These are phyloP conservation scores for Colostygia pectinataria DNA, from an alignment of 2,888 invertebrate species.

Conservation along the genomic window DNA sequence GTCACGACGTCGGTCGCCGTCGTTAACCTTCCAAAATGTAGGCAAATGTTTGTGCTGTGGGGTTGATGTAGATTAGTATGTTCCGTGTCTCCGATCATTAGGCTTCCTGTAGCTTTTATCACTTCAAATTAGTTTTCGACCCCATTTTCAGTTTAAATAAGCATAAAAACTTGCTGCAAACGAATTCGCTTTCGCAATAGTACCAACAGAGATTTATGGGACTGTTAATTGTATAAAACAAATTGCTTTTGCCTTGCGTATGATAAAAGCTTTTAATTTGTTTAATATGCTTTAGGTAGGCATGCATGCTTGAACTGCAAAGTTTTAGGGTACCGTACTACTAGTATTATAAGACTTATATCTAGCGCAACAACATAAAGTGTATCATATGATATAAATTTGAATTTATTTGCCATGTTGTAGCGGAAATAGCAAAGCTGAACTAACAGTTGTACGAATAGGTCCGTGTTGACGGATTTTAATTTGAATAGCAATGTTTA, in stretches of 20 bases:
- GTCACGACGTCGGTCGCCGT: slow-evolving; percentile 22
- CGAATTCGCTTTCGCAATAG: slow-evolving; percentile 36
- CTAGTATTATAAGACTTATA: too few species aligned
- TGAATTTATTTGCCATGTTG: too few species aligned
- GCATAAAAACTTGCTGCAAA: slow-evolving; percentile 47
- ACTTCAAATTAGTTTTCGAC: slow-evolving; percentile 49
- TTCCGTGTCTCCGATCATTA: slow-evolving; percentile 60
- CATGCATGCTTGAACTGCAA: too few species aligned
- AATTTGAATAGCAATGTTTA: too few species aligned
- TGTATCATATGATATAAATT: too few species aligned
- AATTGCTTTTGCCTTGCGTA: slow-evolving; percentile 43
- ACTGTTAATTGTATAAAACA: slow-evolving; percentile 52
- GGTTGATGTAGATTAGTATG: slow-evolving; percentile 48
- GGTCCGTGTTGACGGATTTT: too few species aligned
- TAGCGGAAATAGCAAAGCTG: too few species aligned
- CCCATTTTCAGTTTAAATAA: slow-evolving; percentile 49
- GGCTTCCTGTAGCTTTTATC: slow-evolving; percentile 57
- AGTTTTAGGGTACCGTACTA: too few species aligned
- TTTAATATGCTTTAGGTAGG: neutral
- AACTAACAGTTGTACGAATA: too few species aligned
- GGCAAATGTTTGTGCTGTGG: slow-evolving; percentile 37
- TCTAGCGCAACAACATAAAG: too few species aligned
- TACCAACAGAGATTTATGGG: slow-evolving; percentile 53
- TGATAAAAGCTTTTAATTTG: slow-evolving; percentile 1
- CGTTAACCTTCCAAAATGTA: slow-evolving; percentile 43